Percentiles rank a stretch among this genome's conserved stretches.
These are phyloP conservation scores for Belonocnema kinseyi DNA, from an alignment of 1,140 invertebrate genomes.

Conservation along the genomic window DNA sequence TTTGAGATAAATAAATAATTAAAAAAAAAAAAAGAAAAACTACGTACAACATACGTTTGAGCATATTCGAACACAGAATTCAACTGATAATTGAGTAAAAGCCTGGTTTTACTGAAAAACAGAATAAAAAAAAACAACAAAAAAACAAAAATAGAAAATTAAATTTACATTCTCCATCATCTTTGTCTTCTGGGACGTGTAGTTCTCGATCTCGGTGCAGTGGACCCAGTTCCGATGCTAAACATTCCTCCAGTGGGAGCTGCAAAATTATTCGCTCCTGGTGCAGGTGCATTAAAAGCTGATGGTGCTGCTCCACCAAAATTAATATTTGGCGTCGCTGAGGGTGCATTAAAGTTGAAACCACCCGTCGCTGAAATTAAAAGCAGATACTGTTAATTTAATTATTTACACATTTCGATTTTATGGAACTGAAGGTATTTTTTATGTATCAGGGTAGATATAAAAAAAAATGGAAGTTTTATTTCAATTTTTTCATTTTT, in stretches of 20 bases:
- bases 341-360: conserved; percentile 65
- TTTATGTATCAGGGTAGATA: too few species aligned
- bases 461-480: too few species aligned
- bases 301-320: conserved; percentile 46
- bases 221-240: conserved; percentile 72
- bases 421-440: too few species aligned
- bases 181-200: conserved; percentile 64
- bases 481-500: too few species aligned
- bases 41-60: conserved; percentile 15
- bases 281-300: conserved; percentile 54
- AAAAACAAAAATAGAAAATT: neutral
- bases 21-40: neutral
- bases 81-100: neutral
- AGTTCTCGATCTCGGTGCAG: conserved; percentile 65
- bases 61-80: neutral
- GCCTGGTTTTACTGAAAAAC: neutral
- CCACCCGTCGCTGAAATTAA: conserved; percentile 53
- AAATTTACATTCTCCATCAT: conserved; percentile 73
- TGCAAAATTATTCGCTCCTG: conserved; percentile 34
- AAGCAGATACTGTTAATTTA: conserved; percentile 40
- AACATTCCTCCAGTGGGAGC: conserved; percentile 67
- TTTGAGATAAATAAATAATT: conserved; percentile 4
- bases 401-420: conserved; percentile 17
- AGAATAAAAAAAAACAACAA: too few species aligned
- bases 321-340: conserved; percentile 51